Percentiles rank a stretch among this genome's conserved stretches.
Evolutionary conservation across 2,113 vertebrate species (phyloP).

Genomic region (Oplegnathus fasciatus): DNA sequence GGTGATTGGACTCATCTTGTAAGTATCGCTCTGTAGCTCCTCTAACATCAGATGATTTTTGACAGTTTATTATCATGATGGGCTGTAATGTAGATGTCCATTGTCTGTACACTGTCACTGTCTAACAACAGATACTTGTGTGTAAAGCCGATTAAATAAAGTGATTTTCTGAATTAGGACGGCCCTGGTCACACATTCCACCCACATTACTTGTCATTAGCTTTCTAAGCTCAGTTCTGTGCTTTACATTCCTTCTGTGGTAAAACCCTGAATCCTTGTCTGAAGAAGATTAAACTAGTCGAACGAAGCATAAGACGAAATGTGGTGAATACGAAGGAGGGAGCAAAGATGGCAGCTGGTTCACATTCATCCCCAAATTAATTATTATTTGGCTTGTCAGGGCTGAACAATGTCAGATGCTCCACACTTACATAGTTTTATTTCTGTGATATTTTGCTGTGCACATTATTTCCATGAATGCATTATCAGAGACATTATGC

Average conservation of each 20-base stretch:
- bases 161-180: constrained; percentile 8
- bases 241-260: constrained; percentile 40
- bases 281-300: constrained; percentile 66
- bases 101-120: background rate
- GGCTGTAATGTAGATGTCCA: constrained; percentile 1
- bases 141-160: constrained; percentile 18
- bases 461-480: constrained; percentile 3
- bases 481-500: constrained; percentile 5
- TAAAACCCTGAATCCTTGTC: constrained; percentile 56
- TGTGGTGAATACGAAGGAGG: constrained; percentile 33
- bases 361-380: constrained; percentile 18
- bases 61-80: background rate
- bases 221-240: constrained; percentile 30
- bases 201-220: constrained; percentile 37
- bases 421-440: background rate
- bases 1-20: constrained; percentile 33
- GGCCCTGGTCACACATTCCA: constrained; percentile 17
- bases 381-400: constrained; percentile 19
- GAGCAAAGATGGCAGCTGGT: constrained; percentile 22
- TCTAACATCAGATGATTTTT: constrained; percentile 6
- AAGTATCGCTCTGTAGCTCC: constrained; percentile 36
- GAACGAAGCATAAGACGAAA: constrained; percentile 28
- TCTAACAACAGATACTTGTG: background rate
- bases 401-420: constrained; percentile 1
- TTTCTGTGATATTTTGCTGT: constrained; percentile 5